Evolutionary conservation across 2,888 invertebrate genomes (phyloP), one percentile per base, ranked within the genome.

Genomic region (Acronicta alni): DNA sequence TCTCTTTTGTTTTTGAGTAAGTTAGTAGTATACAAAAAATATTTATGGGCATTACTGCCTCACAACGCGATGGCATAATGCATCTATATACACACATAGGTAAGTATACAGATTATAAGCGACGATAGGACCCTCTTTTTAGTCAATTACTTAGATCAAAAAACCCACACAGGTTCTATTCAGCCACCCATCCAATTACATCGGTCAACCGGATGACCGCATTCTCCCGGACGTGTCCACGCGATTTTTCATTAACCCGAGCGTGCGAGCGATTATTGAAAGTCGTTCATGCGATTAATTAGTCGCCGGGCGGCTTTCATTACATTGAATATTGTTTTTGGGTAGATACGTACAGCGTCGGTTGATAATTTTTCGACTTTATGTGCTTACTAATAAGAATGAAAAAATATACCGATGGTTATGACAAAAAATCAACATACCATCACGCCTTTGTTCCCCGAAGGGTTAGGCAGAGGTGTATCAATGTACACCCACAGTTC

Each of bases 201-300:
- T 80, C 83, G 89, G 89, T 88, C 88, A 89, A 76, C 73, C 80
- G 82, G 75, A 58, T 81, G 71, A 82, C 73, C 67, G 77, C 76
- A 77, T 77, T 81, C 81, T 78, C 77, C 73, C 79, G 75, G 65
- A 81, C 79, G 63, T 80, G 89, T 91, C 89, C 91, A 88, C 86
- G 60, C 86, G 83, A 92, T 92, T 93, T 93, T 92, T 92, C 92
- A 92, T 90, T 88, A 91, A 89, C 86, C 84, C 81, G 75, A 83
- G 84, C 85, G 84, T 62, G 53, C 65, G 80, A 77, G 61, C 73
- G 87, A 84, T 86, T 87, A 91, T 91, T 90, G 90, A 89, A 86
- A 88, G 70, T 83, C 84, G 85, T 73, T 88, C 89, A 84, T 79
- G 87, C 91, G 92, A 83, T 76, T 89, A 93, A 93, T 93, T 90